Evolutionary conservation across 2,797 vertebrate genomes (phyloP).

Genomic region (Jordanella pulchra): DNA sequence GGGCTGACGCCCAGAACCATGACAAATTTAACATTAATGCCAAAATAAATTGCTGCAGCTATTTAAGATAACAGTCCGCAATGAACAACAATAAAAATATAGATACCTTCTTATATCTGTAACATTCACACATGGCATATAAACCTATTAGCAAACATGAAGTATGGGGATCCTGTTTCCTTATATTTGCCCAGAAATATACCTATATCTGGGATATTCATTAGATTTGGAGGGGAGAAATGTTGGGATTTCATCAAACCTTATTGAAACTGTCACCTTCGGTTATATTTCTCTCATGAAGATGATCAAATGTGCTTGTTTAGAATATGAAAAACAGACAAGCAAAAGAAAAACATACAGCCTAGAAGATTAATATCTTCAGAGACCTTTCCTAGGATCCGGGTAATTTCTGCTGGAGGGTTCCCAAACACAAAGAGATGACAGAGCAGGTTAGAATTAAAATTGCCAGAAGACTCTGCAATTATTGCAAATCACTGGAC

Average conservation of each 20-base stretch:
- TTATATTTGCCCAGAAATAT: background rate
- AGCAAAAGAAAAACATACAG: conserved; percentile 12
- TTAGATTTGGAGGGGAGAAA: conserved; percentile 12
- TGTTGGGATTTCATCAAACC: conserved; percentile 6
- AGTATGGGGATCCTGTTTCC: background rate
- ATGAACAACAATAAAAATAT: background rate
- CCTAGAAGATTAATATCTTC: conserved; percentile 32
- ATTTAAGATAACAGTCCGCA: background rate
- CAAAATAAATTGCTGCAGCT: background rate
- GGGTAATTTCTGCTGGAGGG: conserved; percentile 38
- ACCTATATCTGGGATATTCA: background rate
- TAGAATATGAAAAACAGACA: conserved; percentile 12
- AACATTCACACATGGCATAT: background rate
- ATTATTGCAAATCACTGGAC: conserved; percentile 52
- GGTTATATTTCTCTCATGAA: conserved; percentile 11
- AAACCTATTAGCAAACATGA: background rate
- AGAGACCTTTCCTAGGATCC: conserved; percentile 28
- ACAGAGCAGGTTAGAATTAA: conserved; percentile 35
- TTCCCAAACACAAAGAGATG: conserved; percentile 35
- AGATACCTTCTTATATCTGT: background rate
- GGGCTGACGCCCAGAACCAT: too few species aligned
- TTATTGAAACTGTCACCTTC: conserved; percentile 4
- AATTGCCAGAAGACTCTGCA: conserved; percentile 21
- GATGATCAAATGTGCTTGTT: conserved; percentile 30
- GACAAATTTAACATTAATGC: too few species aligned